Conservation (phyloP, 2,113 vertebrate genomes). For the Empidonax alnorum region DNA sequence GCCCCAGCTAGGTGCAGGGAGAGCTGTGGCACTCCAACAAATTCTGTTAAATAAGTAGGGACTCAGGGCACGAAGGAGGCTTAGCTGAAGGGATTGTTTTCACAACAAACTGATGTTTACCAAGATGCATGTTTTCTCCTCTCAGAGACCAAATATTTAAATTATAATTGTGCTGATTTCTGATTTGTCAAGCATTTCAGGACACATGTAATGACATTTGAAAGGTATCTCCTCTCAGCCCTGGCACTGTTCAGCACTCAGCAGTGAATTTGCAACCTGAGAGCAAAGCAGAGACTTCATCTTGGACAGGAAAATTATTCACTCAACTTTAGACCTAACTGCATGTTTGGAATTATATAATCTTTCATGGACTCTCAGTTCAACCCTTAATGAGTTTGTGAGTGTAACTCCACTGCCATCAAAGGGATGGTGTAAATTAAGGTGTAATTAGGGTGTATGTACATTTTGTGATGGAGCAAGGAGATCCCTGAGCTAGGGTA, state of each 20-base stretch:
- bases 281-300: background rate
- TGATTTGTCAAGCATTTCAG: slow-evolving; percentile 12
- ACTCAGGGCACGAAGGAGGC: background rate
- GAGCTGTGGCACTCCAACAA: background rate
- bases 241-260: background rate
- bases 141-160: background rate
- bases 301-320: background rate
- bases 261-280: background rate
- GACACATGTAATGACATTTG: background rate
- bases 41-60: background rate
- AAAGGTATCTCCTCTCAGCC: background rate
- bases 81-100: background rate
- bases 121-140: background rate
- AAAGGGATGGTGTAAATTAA: background rate
- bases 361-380: background rate
- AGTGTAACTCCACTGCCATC: background rate
- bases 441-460: background rate
- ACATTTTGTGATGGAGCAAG: background rate
- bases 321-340: background rate
- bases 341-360: background rate
- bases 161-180: background rate
- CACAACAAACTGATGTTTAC: background rate
- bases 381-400: background rate
- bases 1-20: background rate
- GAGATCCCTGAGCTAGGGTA: background rate